phyloP scores from a whole-genome alignment of 2,888 invertebrate species.

The Melangyna quadrimaculata region DNA sequence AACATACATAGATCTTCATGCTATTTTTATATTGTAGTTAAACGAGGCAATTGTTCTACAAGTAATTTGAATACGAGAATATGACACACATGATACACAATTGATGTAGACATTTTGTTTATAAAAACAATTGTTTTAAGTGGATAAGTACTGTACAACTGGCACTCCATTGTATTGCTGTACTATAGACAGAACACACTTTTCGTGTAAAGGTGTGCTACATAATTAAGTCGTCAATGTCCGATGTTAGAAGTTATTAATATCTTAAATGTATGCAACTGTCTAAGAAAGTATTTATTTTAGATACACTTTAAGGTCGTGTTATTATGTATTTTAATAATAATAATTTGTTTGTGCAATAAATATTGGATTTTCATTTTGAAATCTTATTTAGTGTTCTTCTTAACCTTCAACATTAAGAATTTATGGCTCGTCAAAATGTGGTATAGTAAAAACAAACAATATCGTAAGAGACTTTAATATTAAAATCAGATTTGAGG shows the following conservation, averaged over 20 bases:
- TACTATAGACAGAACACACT: background rate
- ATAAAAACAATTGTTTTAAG: background rate
- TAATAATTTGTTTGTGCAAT: no score
- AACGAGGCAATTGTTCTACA: background rate
- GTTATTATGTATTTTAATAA: conserved; percentile 19
- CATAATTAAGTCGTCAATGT: conserved; percentile 33
- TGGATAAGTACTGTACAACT: background rate
- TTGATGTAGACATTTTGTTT: background rate
- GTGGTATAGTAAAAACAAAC: no score
- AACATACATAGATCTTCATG: conserved; percentile 11
- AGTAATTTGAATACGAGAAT: background rate
- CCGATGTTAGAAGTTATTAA: background rate
- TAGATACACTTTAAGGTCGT: background rate
- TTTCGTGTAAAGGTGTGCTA: conserved; percentile 7
- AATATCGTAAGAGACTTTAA: no score
- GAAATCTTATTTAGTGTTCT: no score
- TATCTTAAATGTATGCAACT: background rate
- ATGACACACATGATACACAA: background rate
- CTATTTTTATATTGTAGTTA: background rate
- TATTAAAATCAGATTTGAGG: no score
- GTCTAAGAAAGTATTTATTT: background rate
- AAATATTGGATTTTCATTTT: no score
- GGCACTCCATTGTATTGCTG: background rate
- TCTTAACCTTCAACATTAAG: no score
- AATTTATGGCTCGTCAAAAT: no score